These are phyloP conservation scores for Xestia rhomboidea DNA, from an alignment of 2,888 invertebrate genomes.

Conservation along the genomic window DNA sequence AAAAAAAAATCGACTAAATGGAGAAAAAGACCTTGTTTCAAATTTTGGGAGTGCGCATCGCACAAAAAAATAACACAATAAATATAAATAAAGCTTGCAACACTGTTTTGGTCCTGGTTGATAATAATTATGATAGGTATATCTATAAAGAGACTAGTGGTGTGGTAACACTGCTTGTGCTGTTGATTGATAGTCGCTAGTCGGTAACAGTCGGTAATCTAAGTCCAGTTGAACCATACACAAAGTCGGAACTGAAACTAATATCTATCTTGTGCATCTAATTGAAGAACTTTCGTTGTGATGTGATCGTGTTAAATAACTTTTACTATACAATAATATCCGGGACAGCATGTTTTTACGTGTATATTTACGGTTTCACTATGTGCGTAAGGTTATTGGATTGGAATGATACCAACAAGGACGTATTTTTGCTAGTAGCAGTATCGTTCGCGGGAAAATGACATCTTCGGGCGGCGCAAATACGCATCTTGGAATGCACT, in stretches of 20 bases:
- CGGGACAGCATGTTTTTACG: slow-evolving; percentile 44
- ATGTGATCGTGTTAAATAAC: slow-evolving; percentile 48
- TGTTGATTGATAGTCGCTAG: slow-evolving; percentile 37
- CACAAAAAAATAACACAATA: slow-evolving; percentile 7
- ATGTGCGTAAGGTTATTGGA: slow-evolving; percentile 66
- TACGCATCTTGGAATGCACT: slow-evolving; percentile 75
- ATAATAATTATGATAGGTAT: background rate
- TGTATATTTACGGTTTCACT: slow-evolving; percentile 46
- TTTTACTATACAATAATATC: slow-evolving; percentile 9
- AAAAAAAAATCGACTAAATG: slow-evolving; percentile 21
- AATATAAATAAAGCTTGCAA: slow-evolving; percentile 5
- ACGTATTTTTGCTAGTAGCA: slow-evolving; percentile 69
- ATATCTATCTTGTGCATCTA: slow-evolving; percentile 17
- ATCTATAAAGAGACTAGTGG: background rate
- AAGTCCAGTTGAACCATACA: slow-evolving; percentile 23
- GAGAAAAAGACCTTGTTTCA: slow-evolving; percentile 24
- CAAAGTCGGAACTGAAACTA: slow-evolving; percentile 31
- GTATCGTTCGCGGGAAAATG: slow-evolving; percentile 75
- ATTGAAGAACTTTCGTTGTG: slow-evolving; percentile 39
- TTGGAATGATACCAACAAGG: slow-evolving; percentile 76
- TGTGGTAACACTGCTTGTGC: slow-evolving; percentile 21
- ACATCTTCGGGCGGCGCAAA: slow-evolving; percentile 79
- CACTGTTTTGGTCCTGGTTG: slow-evolving; percentile 12
- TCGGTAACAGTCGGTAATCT: slow-evolving; percentile 7
- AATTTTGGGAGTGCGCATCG: background rate